These are phyloP conservation scores for Trachurus trachurus DNA, from an alignment of 2,797 vertebrate genomes.

Conservation along the genomic window DNA sequence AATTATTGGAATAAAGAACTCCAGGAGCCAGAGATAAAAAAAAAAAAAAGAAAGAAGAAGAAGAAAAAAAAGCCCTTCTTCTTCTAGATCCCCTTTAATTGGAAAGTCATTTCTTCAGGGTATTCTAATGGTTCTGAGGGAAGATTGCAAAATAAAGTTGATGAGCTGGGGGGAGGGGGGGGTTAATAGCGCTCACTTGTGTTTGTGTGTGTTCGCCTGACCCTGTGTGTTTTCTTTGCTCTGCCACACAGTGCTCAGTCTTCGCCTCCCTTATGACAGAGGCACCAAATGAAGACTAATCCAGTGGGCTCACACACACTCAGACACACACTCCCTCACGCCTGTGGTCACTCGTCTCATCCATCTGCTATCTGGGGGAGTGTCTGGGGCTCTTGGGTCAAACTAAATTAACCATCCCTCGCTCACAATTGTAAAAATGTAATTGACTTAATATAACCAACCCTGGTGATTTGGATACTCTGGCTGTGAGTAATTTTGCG, in stretches of 20 bases:
- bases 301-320: conserved; percentile 86
- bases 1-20: conserved; percentile 99
- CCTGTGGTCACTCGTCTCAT: conserved; percentile 79
- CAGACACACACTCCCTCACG: conserved; percentile 82
- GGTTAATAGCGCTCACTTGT: conserved; percentile 95
- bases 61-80: conserved; percentile 79
- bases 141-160: conserved; percentile 99
- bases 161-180: conserved; percentile 96
- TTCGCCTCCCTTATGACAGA: conserved; percentile 90
- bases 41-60: conserved; percentile 51
- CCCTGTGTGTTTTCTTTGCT: conserved; percentile 81
- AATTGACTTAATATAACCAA: conserved; percentile 80
- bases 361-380: conserved; percentile 79
- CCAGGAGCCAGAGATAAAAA: conserved; percentile 96
- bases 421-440: conserved; percentile 82
- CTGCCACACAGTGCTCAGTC: conserved; percentile 86
- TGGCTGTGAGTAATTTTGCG: conserved; percentile 54
- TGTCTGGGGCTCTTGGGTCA: conserved; percentile 74
- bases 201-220: conserved; percentile 78
- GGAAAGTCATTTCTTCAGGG: conserved; percentile 99
- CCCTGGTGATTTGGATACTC: conserved; percentile 70
- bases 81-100: conserved; percentile 99
- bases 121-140: conserved; percentile 99
- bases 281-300: conserved; percentile 90
- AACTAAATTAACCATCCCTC: conserved; percentile 82